A percentile compares a stretch with the other conserved stretches of the same genome.
Conservation (phyloP, 1,140 invertebrate genomes). For the Holotrichia oblita region DNA sequence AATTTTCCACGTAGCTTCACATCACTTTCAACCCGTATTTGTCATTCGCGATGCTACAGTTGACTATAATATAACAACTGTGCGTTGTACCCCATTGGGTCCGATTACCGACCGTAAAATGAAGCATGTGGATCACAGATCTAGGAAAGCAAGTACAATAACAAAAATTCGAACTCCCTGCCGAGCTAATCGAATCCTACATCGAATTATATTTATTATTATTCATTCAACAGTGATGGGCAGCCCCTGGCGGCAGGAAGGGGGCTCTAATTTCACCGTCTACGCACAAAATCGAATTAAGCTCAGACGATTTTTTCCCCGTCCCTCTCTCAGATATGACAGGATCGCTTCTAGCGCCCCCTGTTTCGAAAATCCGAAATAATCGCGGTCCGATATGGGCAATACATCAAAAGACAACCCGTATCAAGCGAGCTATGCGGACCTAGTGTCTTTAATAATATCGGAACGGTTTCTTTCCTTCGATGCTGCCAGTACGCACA, state of each 20-base stretch:
- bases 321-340: background rate
- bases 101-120: conserved; percentile 26
- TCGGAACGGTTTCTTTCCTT: conserved; percentile 5
- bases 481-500: conserved; percentile 1
- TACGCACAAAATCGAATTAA: conserved; percentile 35
- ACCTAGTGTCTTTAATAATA: conserved; percentile 9
- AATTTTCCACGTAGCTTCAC: background rate
- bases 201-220: conserved; percentile 37
- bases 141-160: conserved; percentile 24
- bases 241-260: background rate
- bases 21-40: background rate
- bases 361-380: conserved; percentile 6
- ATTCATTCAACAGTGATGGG: conserved; percentile 4
- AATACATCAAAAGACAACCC: conserved; percentile 26
- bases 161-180: conserved; percentile 15
- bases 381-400: conserved; percentile 20
- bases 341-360: background rate
- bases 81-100: conserved; percentile 2
- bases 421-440: background rate
- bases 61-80: background rate
- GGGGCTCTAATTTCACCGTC: conserved; percentile 27
- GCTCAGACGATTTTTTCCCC: background rate
- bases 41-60: background rate
- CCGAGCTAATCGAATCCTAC: conserved; percentile 32
- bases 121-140: background rate